Evolutionary conservation across 2,113 vertebrate genomes (phyloP).

Genomic region (Gallinago jamesoni): DNA sequence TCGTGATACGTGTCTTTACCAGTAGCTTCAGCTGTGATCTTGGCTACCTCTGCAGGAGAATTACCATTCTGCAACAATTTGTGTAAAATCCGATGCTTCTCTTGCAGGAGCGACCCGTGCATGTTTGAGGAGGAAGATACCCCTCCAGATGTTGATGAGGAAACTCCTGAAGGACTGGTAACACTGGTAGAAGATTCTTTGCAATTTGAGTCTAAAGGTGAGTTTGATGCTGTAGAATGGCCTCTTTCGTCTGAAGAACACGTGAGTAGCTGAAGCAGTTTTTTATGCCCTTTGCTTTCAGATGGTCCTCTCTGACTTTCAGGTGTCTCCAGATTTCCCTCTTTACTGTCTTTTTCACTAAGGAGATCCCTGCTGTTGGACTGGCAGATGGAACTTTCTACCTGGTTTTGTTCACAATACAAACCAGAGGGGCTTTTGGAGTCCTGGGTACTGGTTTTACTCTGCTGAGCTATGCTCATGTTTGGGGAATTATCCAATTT

Average conservation of each 20-base stretch:
- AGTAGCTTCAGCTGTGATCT: constrained; percentile 93
- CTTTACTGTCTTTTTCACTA: constrained; percentile 80
- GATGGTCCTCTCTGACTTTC: constrained; percentile 81
- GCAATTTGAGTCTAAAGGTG: constrained; percentile 76
- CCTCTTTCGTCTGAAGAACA: constrained; percentile 90
- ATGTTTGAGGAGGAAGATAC: constrained; percentile 83
- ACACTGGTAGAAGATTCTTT: constrained; percentile 84
- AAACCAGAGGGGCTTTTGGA: constrained; percentile 87
- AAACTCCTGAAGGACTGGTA: constrained; percentile 91
- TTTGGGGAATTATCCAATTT: constrained; percentile 90
- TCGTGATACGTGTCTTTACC: constrained; percentile 81
- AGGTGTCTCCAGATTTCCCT: constrained; percentile 63
- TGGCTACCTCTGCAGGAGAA: constrained; percentile 95
- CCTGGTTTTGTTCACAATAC: constrained; percentile 81
- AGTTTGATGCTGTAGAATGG: constrained; percentile 70
- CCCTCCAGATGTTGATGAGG: constrained; percentile 84
- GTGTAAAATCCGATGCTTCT: constrained; percentile 97
- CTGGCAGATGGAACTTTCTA: constrained; percentile 86
- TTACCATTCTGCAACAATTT: constrained; percentile 96
- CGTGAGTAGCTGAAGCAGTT: constrained; percentile 93
- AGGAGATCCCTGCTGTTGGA: constrained; percentile 83
- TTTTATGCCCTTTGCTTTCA: constrained; percentile 92
- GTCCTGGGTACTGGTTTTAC: constrained; percentile 80
- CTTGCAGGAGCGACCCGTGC: constrained; percentile 87
- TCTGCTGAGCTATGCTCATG: constrained; percentile 81